These are phyloP conservation scores for Hydrolagus affinis DNA, from an alignment of 2,113 vertebrate genomes.

Conservation along the genomic window DNA sequence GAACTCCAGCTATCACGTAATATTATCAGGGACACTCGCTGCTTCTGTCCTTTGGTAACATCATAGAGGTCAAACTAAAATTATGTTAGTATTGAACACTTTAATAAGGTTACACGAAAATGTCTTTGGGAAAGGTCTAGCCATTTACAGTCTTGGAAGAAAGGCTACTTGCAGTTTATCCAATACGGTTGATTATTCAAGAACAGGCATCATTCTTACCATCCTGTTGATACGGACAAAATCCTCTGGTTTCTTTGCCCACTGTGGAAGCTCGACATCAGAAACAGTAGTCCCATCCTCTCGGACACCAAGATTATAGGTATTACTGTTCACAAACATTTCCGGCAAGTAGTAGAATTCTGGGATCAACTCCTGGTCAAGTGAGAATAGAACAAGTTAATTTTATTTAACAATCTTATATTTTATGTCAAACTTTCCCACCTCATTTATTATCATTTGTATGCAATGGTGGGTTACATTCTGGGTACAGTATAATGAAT, in stretches of 20 bases:
- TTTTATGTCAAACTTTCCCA: conserved; percentile 29
- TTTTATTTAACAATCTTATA: neutral
- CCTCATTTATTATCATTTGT: conserved; percentile 31
- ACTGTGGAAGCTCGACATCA: conserved; percentile 83
- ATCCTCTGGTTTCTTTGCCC: conserved; percentile 94
- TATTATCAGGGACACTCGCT: conserved; percentile 68
- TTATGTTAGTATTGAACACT: conserved; percentile 71
- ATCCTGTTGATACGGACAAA: conserved; percentile 93
- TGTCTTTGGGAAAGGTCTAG: conserved; percentile 52
- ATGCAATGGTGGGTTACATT: conserved; percentile 33
- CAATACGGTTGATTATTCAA: neutral
- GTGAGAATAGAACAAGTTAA: conserved; percentile 37
- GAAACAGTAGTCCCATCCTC: conserved; percentile 75
- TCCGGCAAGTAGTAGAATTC: conserved; percentile 97
- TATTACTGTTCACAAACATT: conserved; percentile 96
- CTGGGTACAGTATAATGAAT: neutral
- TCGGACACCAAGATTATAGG: conserved; percentile 78
- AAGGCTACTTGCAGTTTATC: conserved; percentile 8
- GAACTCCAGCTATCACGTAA: conserved; percentile 71
- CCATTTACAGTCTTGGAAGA: conserved; percentile 37
- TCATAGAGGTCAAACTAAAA: conserved; percentile 67
- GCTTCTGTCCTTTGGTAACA: conserved; percentile 64
- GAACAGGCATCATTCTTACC: conserved; percentile 57
- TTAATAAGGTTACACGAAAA: conserved; percentile 78
- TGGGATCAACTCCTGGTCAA: conserved; percentile 79